Evolutionary conservation across 2,888 invertebrate genomes (phyloP).

Genomic region (Sipha maydis): DNA sequence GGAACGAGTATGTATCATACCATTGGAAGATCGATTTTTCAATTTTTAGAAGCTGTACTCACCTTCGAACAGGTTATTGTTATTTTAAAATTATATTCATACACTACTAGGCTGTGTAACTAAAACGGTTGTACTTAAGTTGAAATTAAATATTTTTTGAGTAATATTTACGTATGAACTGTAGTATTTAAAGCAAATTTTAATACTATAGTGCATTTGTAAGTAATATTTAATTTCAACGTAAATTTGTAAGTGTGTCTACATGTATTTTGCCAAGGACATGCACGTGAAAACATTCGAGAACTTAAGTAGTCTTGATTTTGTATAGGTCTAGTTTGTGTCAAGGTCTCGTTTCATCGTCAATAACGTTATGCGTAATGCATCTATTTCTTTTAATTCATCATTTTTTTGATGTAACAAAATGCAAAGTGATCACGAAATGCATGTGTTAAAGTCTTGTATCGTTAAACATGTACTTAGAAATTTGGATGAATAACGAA

Average conservation of each 20-base stretch:
- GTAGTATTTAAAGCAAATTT: no score
- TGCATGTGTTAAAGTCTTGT: not conserved
- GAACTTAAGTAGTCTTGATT: conserved; percentile 64
- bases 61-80: conserved; percentile 78
- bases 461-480: not conserved
- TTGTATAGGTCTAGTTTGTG: conserved; percentile 42
- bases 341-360: conserved; percentile 46
- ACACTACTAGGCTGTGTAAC: not conserved
- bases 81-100: not conserved
- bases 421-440: no score
- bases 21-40: conserved; percentile 86
- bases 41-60: conserved; percentile 90
- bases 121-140: not conserved
- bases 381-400: not conserved
- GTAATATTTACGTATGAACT: not conserved
- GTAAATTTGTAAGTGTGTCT: no score
- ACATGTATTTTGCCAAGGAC: conserved; percentile 26
- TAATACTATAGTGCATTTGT: no score
- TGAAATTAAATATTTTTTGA: not conserved
- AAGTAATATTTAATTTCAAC: no score
- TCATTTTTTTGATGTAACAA: no score
- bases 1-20: conserved; percentile 91
- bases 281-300: not conserved
- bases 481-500: not conserved
- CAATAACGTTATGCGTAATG: not conserved